Percentiles rank a stretch among this genome's conserved stretches.
These are phyloP conservation scores for Ceratina australensis DNA, from an alignment of 1,140 invertebrate genomes.

Conservation along the genomic window DNA sequence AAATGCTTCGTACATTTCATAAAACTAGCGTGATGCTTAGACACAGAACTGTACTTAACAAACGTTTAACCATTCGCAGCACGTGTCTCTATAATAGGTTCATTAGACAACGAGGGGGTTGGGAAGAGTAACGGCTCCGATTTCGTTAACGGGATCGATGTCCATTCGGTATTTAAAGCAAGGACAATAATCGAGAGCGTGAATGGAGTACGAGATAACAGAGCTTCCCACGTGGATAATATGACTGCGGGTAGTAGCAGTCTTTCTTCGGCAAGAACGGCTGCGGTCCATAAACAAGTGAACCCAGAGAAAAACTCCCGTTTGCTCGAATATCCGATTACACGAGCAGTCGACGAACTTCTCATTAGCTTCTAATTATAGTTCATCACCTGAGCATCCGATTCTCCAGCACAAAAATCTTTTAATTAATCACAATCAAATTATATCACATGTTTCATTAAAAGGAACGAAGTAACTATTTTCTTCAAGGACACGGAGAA, in stretches of 20 bases:
- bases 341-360: constrained; percentile 36
- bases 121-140: background rate
- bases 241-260: constrained; percentile 71
- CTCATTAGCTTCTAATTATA: constrained; percentile 65
- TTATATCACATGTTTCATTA: too few relatives aligned
- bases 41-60: too few relatives aligned
- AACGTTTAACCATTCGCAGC: background rate
- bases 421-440: constrained; percentile 3
- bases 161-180: constrained; percentile 29
- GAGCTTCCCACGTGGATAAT: constrained; percentile 78
- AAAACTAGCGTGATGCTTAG: too few relatives aligned
- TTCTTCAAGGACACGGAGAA: background rate
- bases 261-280: constrained; percentile 45
- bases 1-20: too few relatives aligned
- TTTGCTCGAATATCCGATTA: constrained; percentile 66
- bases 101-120: background rate
- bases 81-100: constrained; percentile 11
- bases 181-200: constrained; percentile 42
- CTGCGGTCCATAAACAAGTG: constrained; percentile 49
- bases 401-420: background rate
- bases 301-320: constrained; percentile 61
- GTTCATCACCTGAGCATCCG: constrained; percentile 40
- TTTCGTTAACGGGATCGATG: constrained; percentile 42
- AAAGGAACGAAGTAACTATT: too few relatives aligned
- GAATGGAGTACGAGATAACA: constrained; percentile 49